Evolutionary conservation across 92 coral and sea anemone species (phyloP).

Genomic region (Paramuricea clavata): DNA sequence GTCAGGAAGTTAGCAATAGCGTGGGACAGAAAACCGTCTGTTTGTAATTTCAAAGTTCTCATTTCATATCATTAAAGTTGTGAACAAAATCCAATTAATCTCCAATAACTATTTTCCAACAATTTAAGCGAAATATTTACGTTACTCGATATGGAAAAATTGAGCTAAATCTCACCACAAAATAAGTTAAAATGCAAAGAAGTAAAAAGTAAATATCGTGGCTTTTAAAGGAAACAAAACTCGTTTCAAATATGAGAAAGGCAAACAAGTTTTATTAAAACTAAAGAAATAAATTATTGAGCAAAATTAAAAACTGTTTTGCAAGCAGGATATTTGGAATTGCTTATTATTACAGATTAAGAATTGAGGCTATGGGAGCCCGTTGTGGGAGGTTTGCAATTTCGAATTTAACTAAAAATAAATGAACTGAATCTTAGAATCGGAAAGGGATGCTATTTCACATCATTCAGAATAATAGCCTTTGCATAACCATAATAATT

Average conservation of each 20-base stretch:
- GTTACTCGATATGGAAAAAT: background rate
- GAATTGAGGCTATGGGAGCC: background rate
- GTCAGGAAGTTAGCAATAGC: too few relatives aligned
- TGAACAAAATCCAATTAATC: too few relatives aligned
- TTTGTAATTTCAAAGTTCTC: too few relatives aligned
- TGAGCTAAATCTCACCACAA: background rate
- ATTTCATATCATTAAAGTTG: too few relatives aligned
- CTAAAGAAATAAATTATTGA: background rate
- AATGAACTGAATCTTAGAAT: background rate
- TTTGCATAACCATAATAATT: too few relatives aligned
- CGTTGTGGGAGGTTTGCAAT: background rate
- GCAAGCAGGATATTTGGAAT: background rate
- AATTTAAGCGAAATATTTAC: too few relatives aligned
- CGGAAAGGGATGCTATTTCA: background rate
- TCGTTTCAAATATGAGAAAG: background rate
- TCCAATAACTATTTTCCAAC: too few relatives aligned
- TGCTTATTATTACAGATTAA: too few relatives aligned
- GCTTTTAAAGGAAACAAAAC: background rate
- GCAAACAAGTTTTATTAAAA: background rate
- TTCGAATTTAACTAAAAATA: too few relatives aligned
- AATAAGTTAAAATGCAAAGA: background rate
- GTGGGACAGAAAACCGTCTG: too few relatives aligned
- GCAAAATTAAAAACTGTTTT: background rate
- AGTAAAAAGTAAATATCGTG: too few relatives aligned
- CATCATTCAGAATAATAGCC: background rate